These are phyloP conservation scores for Gobio gobio DNA, from an alignment of 2,113 vertebrate genomes.

Conservation along the genomic window DNA sequence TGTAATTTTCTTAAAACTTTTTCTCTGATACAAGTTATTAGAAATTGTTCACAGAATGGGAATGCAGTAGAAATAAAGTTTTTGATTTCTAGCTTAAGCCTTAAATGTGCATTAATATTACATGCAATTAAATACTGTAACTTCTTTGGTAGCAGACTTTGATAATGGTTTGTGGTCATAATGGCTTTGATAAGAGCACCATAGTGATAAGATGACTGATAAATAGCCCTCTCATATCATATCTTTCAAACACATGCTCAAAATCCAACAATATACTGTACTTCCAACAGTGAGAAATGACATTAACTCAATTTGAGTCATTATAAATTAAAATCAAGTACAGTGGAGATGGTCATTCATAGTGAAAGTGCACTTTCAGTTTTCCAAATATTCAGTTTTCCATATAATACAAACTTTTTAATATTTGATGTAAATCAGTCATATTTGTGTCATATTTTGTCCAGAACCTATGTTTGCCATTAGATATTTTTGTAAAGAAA, in stretches of 20 bases:
- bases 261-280: neutral
- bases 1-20: neutral
- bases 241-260: slow-evolving; percentile 5
- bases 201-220: slow-evolving; percentile 23
- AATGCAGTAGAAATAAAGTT: neutral
- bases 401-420: neutral
- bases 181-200: slow-evolving; percentile 27
- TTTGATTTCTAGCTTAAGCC: neutral
- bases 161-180: slow-evolving; percentile 38
- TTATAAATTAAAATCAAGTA: neutral
- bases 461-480: neutral
- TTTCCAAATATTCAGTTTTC: no score
- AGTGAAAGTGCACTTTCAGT: no score
- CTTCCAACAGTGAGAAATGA: neutral
- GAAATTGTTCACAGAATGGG: neutral
- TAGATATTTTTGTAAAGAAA: no score
- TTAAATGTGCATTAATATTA: neutral
- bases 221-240: neutral
- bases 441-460: neutral
- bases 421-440: neutral
- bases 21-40: neutral
- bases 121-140: neutral
- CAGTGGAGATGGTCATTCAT: no score
- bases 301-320: neutral
- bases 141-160: slow-evolving; percentile 8